Evolutionary conservation across 2,797 vertebrate genomes (phyloP), one percentile per base, ranked within the genome.

Genomic region (Sciurus carolinensis): DNA sequence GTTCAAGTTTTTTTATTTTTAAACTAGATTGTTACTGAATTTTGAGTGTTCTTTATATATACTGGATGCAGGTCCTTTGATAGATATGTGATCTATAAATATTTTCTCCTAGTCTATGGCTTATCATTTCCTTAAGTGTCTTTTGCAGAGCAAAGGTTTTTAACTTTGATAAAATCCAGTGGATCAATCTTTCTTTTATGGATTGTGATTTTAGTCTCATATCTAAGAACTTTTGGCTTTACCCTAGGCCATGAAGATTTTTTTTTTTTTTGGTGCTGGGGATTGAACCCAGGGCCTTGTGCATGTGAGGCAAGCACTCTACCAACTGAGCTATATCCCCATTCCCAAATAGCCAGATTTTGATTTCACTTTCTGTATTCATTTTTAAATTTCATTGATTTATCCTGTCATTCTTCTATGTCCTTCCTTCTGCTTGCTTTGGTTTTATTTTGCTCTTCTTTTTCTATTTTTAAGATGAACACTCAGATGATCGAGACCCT

Each of bases 211-310:
- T 93, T 76, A 39, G 52, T 93, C 11, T 84, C 9, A 47, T 47
- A 14, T 87, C 59, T 90, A 97, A 91, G 72, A 95, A 80, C 52
- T 64, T 47, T 91, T 88, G 76, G 88, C 22, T 71, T 88, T 81
- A 77, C 11, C 24, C 36, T 62, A 84, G n/a, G 50, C 87, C 36
- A 88, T 44, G 36, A 88, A 81, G 44, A 81, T 73, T 69, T 90
- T 39, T 39, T 39, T 39, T 39, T 39, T 39, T 39, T 39, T 39
- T 39, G 39, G 39, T 39, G 39, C 39, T 39, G 39, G 39, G 39
- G 39, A 39, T 39, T 39, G 3, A 39, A 39, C 39, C 39, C 39
- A 39, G 39, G 39, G 39, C 39, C 39, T 39, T 39, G 39, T 39
- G 39, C 39, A 39, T 5, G 39, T 39, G 3, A 39, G 39, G 39